Evolutionary conservation across 2,888 invertebrate species (phyloP), one percentile per base, ranked within the genome.

Genomic region (Pachycephus smyrnensis): DNA sequence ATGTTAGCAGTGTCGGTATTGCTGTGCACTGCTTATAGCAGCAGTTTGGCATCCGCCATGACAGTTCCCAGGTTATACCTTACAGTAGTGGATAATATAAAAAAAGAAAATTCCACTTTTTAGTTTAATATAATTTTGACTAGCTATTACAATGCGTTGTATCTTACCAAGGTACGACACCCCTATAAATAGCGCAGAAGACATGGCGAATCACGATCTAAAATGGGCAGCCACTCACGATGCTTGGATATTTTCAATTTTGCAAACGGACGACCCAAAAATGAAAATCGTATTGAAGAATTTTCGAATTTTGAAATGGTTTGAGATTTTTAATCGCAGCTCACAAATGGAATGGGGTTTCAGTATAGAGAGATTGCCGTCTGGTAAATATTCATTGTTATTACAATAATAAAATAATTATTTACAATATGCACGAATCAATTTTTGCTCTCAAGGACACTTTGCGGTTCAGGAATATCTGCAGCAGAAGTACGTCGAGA

Each of bases 11-110:
- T 84, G n/a, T 85, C 83, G 77, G 76, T 86, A 23, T 80, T 86
- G n/a, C 79, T 86, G 36, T 81, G 84, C 11, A 82, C 85, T 11
- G 79, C 82, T 69, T 86, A 86, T 78, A 78, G 80, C 33, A 83
- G 84, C 73, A 86, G 85, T 3, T 81, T 86, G 33, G 82, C 85
- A 40, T 86, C 86, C 32, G 83, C 82, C 36, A 83, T 86, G 68
- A 86, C 86, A 12, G 80, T 86, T 15, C 86, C 85, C 30, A 80
- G 76, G 82, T 80, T 31, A 68, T 32, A 12, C 12, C 15, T 12
- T 4, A 15, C 36, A 31, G 77, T 40, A 40, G 23, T 40, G 40
- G 6, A 40, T 40, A 40, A 12, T 40, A 23, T 40, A 15, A 15
- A 9, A 23, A 23, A 23, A 55, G 6, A 23, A 15, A 6, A 15